A percentile compares a stretch with the other conserved stretches of the same genome.
These are phyloP conservation scores for Procapra przewalskii DNA, from an alignment of 2,113 vertebrate species.

Conservation along the genomic window DNA sequence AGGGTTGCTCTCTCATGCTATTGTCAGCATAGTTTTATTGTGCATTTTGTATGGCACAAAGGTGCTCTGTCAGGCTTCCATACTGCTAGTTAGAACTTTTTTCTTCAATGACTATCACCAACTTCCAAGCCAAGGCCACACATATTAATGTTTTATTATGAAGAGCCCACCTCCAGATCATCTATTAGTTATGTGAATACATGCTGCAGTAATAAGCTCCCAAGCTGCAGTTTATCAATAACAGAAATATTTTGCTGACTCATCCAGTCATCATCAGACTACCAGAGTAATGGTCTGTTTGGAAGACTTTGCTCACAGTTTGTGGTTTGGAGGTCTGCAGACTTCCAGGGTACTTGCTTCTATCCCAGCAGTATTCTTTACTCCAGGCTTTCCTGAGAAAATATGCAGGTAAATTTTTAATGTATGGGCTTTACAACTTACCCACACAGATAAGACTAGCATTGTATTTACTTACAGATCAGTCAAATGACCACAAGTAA, in stretches of 20 bases:
- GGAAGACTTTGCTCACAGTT: too few relatives aligned
- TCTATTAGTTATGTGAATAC: not conserved
- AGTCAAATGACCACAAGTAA: not conserved
- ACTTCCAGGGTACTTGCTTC: not conserved
- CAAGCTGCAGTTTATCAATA: not conserved
- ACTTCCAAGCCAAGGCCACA: not conserved
- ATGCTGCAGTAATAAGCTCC: not conserved
- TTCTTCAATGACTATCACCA: not conserved
- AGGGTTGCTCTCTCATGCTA: not conserved
- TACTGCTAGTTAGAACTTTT: not conserved
- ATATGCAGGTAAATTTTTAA: not conserved
- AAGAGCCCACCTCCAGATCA: not conserved
- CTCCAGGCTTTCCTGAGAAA: not conserved
- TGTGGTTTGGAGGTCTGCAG: not conserved
- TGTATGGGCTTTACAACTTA: not conserved
- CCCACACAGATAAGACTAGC: not conserved
- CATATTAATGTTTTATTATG: not conserved
- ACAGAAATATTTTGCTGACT: not conserved
- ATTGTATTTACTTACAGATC: not conserved
- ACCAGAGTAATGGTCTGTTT: not conserved
- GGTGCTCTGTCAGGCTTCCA: not conserved
- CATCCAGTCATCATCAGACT: not conserved
- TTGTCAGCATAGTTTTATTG: not conserved
- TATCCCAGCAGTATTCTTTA: not conserved
- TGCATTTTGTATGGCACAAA: not conserved